phyloP scores from a whole-genome alignment of 1,140 invertebrate species.

The Drosophila bocqueti region DNA sequence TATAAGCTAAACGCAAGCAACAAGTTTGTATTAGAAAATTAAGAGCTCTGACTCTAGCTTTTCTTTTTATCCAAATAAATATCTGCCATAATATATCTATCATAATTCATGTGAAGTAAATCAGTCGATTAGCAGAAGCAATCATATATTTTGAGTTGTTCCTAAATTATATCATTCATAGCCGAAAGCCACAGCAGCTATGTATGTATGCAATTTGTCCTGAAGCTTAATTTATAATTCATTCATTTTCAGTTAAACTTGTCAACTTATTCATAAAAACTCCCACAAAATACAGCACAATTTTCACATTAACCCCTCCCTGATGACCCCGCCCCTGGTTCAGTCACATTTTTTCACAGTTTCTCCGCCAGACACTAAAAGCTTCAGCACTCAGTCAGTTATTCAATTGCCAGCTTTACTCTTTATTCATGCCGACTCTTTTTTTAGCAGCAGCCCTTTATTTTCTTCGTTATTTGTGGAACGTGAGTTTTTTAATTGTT shows the following conservation, averaged over 20 bases:
- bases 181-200: too few species aligned
- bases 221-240: too few species aligned
- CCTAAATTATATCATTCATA: too few species aligned
- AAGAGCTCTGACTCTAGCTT: not conserved
- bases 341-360: conserved; percentile 28
- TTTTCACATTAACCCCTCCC: not conserved
- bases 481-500: conserved; percentile 58
- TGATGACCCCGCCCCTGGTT: conserved; percentile 4
- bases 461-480: conserved; percentile 52
- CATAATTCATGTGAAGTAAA: not conserved
- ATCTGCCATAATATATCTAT: not conserved
- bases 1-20: not conserved
- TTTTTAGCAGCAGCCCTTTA: conserved; percentile 6
- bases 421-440: conserved; percentile 13
- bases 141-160: too few species aligned
- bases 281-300: not conserved
- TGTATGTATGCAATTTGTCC: too few species aligned
- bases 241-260: not conserved
- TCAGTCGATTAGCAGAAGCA: not conserved
- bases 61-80: not conserved
- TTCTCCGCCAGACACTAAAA: conserved; percentile 50
- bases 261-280: not conserved
- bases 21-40: not conserved
- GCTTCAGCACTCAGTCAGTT: conserved; percentile 44
- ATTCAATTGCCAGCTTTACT: conserved; percentile 41